A percentile compares a stretch with the other conserved stretches of the same genome.
phyloP scores from a whole-genome alignment of 64 coral and sea anemone species.

The Astreopora myriophthalma region DNA sequence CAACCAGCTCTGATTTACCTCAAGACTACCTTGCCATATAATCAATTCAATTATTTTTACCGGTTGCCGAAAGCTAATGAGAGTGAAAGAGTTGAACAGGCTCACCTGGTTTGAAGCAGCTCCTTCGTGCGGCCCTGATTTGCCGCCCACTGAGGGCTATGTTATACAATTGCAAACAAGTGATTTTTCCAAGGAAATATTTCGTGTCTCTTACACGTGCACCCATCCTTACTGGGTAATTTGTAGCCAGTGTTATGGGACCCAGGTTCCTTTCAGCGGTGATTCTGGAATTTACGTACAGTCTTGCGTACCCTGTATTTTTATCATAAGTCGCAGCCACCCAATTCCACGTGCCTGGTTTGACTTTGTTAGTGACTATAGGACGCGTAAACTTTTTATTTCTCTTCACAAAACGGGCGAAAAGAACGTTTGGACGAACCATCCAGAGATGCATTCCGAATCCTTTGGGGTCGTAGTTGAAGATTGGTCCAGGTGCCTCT shows the following conservation, averaged over 20 bases:
- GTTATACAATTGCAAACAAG: conserved; percentile 64
- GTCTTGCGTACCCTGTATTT: conserved; percentile 43
- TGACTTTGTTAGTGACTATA: conserved; percentile 36
- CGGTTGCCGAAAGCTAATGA: too few relatives aligned
- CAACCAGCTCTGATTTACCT: too few relatives aligned
- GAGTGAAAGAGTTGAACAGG: too few relatives aligned
- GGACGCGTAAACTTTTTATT: conserved; percentile 41
- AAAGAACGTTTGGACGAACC: conserved; percentile 49
- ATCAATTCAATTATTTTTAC: too few relatives aligned
- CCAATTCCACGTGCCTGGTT: conserved; percentile 63
- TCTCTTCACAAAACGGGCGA: conserved; percentile 63
- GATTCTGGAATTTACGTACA: conserved; percentile 62
- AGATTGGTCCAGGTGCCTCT: conserved; percentile 61
- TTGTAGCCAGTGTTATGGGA: conserved; percentile 54
- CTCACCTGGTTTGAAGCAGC: conserved; percentile 65
- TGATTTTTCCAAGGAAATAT: conserved; percentile 65
- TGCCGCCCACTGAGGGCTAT: conserved; percentile 15
- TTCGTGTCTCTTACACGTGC: conserved; percentile 16
- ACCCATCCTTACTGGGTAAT: conserved; percentile 60
- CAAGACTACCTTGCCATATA: too few relatives aligned
- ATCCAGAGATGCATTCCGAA: conserved; percentile 74
- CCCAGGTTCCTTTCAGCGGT: conserved; percentile 62
- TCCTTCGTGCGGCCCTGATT: conserved; percentile 35
- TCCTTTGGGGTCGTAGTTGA: conserved; percentile 63
- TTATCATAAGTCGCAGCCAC: conserved; percentile 61